A percentile compares a stretch with the other conserved stretches of the same genome.
Evolutionary conservation across 2,797 vertebrate species (phyloP).

Genomic region (Cryptoblepharus egeriae): DNA sequence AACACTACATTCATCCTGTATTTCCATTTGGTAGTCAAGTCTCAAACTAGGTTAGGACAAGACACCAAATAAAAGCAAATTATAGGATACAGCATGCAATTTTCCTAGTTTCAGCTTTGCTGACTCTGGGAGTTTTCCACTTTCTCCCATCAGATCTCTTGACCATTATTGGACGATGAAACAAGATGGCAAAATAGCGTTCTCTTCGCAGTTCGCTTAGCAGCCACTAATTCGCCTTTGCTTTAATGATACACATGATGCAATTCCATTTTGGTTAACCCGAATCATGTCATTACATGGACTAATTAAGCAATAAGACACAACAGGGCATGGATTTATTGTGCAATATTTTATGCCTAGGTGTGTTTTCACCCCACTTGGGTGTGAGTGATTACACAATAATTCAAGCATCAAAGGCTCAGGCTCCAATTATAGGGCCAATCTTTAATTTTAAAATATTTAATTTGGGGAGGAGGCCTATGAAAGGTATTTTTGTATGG

Average conservation of each 20-base stretch:
- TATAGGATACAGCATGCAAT: slow-evolving; percentile 4
- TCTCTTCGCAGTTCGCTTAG: slow-evolving; percentile 16
- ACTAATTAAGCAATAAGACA: slow-evolving; percentile 77
- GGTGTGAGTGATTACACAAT: slow-evolving; percentile 70
- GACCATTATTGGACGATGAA: slow-evolving; percentile 29
- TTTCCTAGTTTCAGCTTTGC: slow-evolving; percentile 10
- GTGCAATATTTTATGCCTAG: slow-evolving; percentile 71
- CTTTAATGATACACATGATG: slow-evolving; percentile 72
- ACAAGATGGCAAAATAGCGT: not conserved
- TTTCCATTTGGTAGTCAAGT: not conserved
- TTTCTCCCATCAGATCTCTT: slow-evolving; percentile 29
- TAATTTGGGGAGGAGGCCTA: not conserved
- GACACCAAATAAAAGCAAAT: slow-evolving; percentile 19
- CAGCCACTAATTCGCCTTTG: slow-evolving; percentile 41
- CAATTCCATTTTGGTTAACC: slow-evolving; percentile 70
- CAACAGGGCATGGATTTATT: slow-evolving; percentile 77
- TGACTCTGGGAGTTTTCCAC: slow-evolving; percentile 9
- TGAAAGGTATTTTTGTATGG: not conserved
- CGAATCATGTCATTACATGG: slow-evolving; percentile 71
- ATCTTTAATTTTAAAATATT: slow-evolving; percentile 56
- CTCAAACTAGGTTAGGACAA: slow-evolving; percentile 18
- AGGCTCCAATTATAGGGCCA: slow-evolving; percentile 63
- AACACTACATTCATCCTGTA: not conserved
- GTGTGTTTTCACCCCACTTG: slow-evolving; percentile 69
- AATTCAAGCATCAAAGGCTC: slow-evolving; percentile 67